Evolutionary conservation across 2,113 vertebrate species (phyloP), one percentile per base, ranked within the genome.

Genomic region (Chloebia gouldiae): DNA sequence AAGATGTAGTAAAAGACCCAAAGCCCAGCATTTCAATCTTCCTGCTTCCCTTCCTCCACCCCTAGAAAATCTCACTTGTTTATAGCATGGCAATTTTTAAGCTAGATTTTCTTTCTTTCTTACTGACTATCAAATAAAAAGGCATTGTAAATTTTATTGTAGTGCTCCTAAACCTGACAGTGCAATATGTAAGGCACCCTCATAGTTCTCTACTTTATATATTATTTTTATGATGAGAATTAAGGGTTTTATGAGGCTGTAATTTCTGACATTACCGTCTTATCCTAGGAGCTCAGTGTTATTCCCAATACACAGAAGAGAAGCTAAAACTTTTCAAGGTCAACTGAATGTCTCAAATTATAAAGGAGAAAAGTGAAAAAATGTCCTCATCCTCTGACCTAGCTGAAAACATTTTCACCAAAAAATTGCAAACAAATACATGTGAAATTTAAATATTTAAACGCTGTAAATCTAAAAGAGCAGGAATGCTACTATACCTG

Each of bases 221-320:
- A 98, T 98, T 98, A 98, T 97, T 97, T 98, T 98, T 98, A 98
- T 97, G 94, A 93, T 76, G 86, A 96, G 96, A 98, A 98, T 98
- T 98, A 98, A 98, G 95, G 84, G 75, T 88, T 98, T 98, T 98
- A 98, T 95, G 97, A 96, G 96, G 97, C 96, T 96, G 68, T 98
- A 98, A 98, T 98, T 98, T 97, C 97, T 98, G 97, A 97, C 92
- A 97, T 98, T 98, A 97, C 96, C 86, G 81, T 96, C 93, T 81
- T 96, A 97, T 97, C 95, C 81, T 57, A 69, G 92, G 96, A 97
- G 96, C 85, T 96, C 83, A 80, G 37, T 93, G 83, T 95, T 97
- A 97, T 90, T 86, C 81, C 69, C 91, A 64, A 75, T 96, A 88
- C 81, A 94, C 84, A 91, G 80, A 95, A 93, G 81, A 86, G 66